phyloP scores from a whole-genome alignment of 2,888 invertebrate genomes.

The Ichneumon xanthorius region DNA sequence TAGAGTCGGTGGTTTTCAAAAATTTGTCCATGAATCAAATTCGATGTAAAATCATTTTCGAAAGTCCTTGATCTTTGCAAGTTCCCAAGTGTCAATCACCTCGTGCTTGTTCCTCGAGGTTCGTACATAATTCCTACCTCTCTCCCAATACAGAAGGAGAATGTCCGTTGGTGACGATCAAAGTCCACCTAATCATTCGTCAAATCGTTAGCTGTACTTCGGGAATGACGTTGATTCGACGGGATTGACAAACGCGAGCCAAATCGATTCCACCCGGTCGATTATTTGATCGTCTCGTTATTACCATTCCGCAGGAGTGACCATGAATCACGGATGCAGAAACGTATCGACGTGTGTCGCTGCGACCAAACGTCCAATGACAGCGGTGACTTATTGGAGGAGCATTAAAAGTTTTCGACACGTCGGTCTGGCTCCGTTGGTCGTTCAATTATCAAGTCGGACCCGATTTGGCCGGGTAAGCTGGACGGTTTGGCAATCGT shows the following conservation, averaged over 20 bases:
- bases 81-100: neutral
- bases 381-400: slow-evolving; percentile 10
- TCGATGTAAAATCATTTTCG: too few relatives aligned
- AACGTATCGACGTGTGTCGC: neutral
- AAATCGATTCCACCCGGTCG: slow-evolving; percentile 11
- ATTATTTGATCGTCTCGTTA: neutral
- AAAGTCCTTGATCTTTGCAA: neutral
- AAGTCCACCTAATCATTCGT: neutral
- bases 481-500: neutral
- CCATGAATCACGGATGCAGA: slow-evolving; percentile 38
- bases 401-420: neutral
- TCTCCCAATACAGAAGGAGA: slow-evolving; percentile 9
- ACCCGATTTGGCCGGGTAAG: neutral
- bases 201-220: slow-evolving; percentile 10
- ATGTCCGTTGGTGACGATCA: neutral
- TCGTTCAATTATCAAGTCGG: neutral
- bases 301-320: neutral
- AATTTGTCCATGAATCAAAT: neutral
- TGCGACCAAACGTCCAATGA: neutral
- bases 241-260: slow-evolving; percentile 18
- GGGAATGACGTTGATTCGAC: neutral
- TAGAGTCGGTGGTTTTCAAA: neutral
- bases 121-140: neutral
- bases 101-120: neutral
- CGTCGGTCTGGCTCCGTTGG: neutral